Evolutionary conservation across 2,888 invertebrate genomes (phyloP), one percentile per base, ranked within the genome.

Genomic region (Petrophora chlorosata): DNA sequence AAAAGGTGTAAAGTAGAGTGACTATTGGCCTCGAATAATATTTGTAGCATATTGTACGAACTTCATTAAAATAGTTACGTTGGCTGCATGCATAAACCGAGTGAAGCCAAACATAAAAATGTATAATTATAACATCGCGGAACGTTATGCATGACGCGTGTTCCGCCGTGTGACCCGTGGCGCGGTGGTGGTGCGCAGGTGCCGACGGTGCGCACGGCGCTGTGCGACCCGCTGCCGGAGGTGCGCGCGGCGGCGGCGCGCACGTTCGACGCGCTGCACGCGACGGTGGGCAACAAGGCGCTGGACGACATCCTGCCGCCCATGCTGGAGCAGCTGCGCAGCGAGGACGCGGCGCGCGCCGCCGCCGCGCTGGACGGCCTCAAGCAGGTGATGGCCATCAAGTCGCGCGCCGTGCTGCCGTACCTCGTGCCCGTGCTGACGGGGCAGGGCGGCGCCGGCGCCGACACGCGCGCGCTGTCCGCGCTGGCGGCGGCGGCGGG

Each of bases 381-480:
- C 61, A 94, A 97, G 48, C 98, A 99, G 92, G 83, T 81, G 26
- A 98, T 99, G 97, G 95, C 97, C 8, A 96, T 99, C 47, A 99
- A 99, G 88, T 97, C 98, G 0, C 93, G 97, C 63, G 98, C 98
- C 0, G 98, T 99, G 43, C 90, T 99, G 61, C 99, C 99, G 0
- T 99, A 98, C 85, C 92, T 99, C 53, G 95, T 99, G 53, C 99
- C 99, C 2, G 96, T 98, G 88, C 89, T 99, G 70, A 98, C 97
- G 0, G 93, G 76, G 43, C 61, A 61, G 25, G 71, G 70, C 45
- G 59, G 54, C 32, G 69, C 61, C 38, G 70, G 65, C 8, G 65
- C 59, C 39, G 71, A 73, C 64, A 70, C 73, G 56, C 73, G 75
- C 59, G 76, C 76, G 54, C 90, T 99, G 43, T 96, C 98, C 0